A percentile compares a stretch with the other conserved stretches of the same genome.
Conservation (phyloP, 1,140 invertebrate species). For the Fopius arisanus region DNA sequence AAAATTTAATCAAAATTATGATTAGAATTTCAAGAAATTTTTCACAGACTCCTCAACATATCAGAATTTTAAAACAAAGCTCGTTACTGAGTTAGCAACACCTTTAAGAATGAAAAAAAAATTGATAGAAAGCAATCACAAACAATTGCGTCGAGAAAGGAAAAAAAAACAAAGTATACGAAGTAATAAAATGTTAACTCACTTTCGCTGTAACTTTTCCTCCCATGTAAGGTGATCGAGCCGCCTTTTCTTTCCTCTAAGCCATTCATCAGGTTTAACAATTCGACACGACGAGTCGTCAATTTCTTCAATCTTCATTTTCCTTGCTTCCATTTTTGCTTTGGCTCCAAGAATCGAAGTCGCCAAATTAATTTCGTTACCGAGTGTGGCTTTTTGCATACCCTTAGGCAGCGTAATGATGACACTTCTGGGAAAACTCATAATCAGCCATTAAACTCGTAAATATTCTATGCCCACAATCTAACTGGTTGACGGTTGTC, state of each 20-base stretch:
- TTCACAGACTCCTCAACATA: too few relatives aligned
- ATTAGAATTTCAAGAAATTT: neutral
- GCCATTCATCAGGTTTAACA: constrained; percentile 40
- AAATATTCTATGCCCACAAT: neutral
- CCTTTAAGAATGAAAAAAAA: too few relatives aligned
- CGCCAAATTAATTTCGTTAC: constrained; percentile 45
- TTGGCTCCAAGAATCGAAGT: constrained; percentile 44
- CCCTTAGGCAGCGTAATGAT: constrained; percentile 58
- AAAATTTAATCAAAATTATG: too few relatives aligned
- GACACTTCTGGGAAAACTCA: constrained; percentile 56
- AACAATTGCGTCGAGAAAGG: neutral
- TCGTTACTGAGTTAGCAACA: too few relatives aligned
- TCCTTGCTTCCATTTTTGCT: constrained; percentile 34
- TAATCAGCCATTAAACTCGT: constrained; percentile 38
- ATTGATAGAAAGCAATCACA: neutral
- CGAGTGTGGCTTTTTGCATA: constrained; percentile 39
- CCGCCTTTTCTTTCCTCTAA: constrained; percentile 72
- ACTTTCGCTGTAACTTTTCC: constrained; percentile 85
- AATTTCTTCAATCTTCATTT: constrained; percentile 40
- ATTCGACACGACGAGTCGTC: constrained; percentile 29
- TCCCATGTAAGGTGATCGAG: constrained; percentile 83
- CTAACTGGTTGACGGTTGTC: constrained; percentile 9
- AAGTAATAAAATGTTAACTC: constrained; percentile 54
- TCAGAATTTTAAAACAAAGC: too few relatives aligned
- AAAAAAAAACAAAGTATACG: neutral